These are phyloP conservation scores for Opisthograptis luteolata DNA, from an alignment of 2,888 invertebrate species.

Conservation along the genomic window DNA sequence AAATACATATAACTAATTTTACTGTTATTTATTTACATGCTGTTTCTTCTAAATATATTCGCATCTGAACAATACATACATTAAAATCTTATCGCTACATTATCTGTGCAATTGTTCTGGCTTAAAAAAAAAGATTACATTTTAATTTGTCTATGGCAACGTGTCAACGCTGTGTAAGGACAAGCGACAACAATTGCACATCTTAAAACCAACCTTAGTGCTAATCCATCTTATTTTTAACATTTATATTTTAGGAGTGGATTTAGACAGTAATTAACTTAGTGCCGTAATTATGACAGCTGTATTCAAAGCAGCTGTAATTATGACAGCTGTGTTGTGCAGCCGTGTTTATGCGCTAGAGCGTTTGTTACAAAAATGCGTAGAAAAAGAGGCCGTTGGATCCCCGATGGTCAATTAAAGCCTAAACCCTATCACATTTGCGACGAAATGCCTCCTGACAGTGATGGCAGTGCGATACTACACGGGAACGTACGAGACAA, in stretches of 20 bases:
- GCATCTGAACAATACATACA: slow-evolving; percentile 84
- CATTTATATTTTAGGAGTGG: slow-evolving; percentile 69
- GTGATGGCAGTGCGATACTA: slow-evolving; percentile 29
- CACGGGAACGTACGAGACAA: slow-evolving; percentile 29
- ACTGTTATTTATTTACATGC: slow-evolving; percentile 80
- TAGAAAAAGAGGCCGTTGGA: slow-evolving; percentile 31
- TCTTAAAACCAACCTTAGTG: slow-evolving; percentile 66
- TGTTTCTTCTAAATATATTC: slow-evolving; percentile 82
- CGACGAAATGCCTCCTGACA: slow-evolving; percentile 61
- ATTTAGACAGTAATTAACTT: slow-evolving; percentile 79
- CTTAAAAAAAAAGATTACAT: slow-evolving; percentile 39
- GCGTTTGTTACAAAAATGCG: slow-evolving; percentile 33
- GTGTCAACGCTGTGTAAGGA: slow-evolving; percentile 33
- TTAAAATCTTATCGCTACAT: slow-evolving; percentile 79
- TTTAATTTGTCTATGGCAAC: slow-evolving; percentile 56
- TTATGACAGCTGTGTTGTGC: background rate
- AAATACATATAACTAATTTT: slow-evolving; percentile 46
- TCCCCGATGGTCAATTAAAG: slow-evolving; percentile 68
- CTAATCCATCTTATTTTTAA: slow-evolving; percentile 53
- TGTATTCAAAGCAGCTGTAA: slow-evolving; percentile 7
- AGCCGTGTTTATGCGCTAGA: slow-evolving; percentile 29
- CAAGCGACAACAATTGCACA: slow-evolving; percentile 79
- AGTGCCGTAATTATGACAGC: slow-evolving; percentile 47
- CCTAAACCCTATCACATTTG: slow-evolving; percentile 78
- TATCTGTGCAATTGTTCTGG: slow-evolving; percentile 77